A percentile compares a stretch with the other conserved stretches of the same genome.
Conservation (phyloP, 2,113 vertebrate genomes). For the Etheostoma cragini region DNA sequence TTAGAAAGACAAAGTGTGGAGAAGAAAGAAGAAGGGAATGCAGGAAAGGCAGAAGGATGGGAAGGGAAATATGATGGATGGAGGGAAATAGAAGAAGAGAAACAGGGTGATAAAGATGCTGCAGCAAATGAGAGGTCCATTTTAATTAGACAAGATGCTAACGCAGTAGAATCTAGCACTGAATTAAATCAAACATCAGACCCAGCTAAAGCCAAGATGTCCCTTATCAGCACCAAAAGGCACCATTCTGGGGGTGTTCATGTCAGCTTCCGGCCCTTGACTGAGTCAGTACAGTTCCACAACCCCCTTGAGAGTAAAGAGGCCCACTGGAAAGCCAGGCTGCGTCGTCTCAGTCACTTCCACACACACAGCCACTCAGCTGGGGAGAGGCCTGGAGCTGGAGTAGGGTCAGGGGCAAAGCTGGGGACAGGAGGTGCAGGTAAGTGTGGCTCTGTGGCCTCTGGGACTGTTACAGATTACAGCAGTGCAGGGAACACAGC, state of each 20-base stretch:
- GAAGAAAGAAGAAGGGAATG: constrained; percentile 48
- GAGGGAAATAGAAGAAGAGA: constrained; percentile 61
- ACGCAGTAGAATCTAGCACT: constrained; percentile 76
- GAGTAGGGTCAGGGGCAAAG: constrained; percentile 78
- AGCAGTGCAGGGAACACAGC: constrained; percentile 77
- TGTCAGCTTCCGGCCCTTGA: constrained; percentile 96
- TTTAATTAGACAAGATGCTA: constrained; percentile 85
- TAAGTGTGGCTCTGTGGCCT: constrained; percentile 73
- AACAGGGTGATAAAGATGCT: constrained; percentile 56
- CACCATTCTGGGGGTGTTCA: constrained; percentile 88
- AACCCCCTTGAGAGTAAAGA: constrained; percentile 97
- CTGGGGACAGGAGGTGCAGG: constrained; percentile 81
- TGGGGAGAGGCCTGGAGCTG: constrained; percentile 76
- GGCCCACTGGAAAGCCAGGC: constrained; percentile 94
- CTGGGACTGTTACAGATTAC: constrained; percentile 44
- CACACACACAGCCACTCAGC: constrained; percentile 84
- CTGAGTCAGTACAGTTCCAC: constrained; percentile 96
- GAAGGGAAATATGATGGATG: constrained; percentile 49
- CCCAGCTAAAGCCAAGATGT: constrained; percentile 86
- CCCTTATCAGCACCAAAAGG: constrained; percentile 87
- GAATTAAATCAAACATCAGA: constrained; percentile 77
- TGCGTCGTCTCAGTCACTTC: constrained; percentile 95
- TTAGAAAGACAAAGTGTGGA: constrained; percentile 61
- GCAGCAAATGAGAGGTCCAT: constrained; percentile 80
- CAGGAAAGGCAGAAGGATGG: constrained; percentile 50